Conservation (phyloP, 2,888 invertebrate species). For the Fragum sueziense region DNA sequence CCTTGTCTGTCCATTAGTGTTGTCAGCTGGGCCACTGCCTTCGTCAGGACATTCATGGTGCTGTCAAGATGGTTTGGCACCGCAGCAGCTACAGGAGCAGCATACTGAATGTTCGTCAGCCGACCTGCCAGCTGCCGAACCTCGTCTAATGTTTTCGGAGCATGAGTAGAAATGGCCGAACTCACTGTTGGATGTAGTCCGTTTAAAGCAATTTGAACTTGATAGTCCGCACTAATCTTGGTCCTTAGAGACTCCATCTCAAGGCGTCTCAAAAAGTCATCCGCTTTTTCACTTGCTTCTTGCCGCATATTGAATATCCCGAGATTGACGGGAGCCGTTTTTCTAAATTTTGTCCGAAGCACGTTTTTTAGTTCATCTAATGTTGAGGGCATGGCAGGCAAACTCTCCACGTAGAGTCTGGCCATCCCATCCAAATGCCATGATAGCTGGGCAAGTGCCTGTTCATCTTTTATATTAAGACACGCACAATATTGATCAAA, state of each 20-base stretch:
- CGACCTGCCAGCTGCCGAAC: slow-evolving; percentile 6
- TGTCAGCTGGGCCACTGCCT: slow-evolving; percentile 23
- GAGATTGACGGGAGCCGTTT: not conserved
- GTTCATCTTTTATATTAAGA: not conserved
- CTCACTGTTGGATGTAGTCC: slow-evolving; percentile 22
- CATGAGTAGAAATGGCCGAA: slow-evolving; percentile 21
- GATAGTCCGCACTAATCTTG: not conserved
- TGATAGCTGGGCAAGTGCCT: slow-evolving; percentile 13
- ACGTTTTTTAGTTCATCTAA: not conserved
- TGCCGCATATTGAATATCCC: slow-evolving; percentile 8
- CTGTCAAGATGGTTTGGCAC: not conserved
- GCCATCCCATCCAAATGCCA: slow-evolving; percentile 23
- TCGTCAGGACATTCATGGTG: slow-evolving; percentile 28
- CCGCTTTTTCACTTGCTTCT: not conserved
- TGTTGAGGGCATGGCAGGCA: not conserved
- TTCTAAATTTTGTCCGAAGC: not conserved
- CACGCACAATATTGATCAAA: slow-evolving; percentile 26
- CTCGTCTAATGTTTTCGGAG: slow-evolving; percentile 12
- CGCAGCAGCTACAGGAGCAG: not conserved
- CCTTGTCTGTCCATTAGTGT: not conserved
- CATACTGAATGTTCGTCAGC: not conserved
- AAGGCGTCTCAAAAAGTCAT: not conserved
- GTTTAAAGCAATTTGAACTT: slow-evolving; percentile 15
- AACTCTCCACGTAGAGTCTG: slow-evolving; percentile 8
- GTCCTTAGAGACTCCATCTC: not conserved